Evolutionary conservation across 1,140 invertebrate genomes (phyloP).

Genomic region (Heterodera schachtii): DNA sequence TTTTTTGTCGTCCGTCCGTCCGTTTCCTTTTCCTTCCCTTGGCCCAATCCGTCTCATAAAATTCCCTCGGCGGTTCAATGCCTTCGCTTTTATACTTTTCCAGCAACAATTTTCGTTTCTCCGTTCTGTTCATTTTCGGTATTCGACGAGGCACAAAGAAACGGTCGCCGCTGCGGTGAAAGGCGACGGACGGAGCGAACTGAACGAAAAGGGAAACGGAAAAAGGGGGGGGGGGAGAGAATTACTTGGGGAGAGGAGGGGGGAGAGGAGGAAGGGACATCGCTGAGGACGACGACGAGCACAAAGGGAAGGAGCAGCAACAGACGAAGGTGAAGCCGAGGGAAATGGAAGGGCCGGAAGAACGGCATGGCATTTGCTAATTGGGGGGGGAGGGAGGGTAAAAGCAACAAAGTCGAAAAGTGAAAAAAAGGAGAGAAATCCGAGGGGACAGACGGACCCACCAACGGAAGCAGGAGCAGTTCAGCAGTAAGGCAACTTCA

Average conservation of each 20-base stretch:
- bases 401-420: not conserved
- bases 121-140: constrained; percentile 38
- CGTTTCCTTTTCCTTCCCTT: not conserved
- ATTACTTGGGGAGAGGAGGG: not conserved
- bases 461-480: too few species aligned
- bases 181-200: not conserved
- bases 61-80: not conserved
- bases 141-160: constrained; percentile 42
- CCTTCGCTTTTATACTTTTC: constrained; percentile 20
- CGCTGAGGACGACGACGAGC: not conserved
- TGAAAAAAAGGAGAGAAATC: too few species aligned
- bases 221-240: not conserved
- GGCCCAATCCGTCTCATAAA: constrained; percentile 20
- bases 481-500: not conserved
- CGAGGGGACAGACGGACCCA: too few species aligned
- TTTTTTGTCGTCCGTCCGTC: constrained; percentile 1
- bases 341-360: not conserved
- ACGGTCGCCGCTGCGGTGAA: constrained; percentile 32
- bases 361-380: not conserved
- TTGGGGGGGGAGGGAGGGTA: not conserved
- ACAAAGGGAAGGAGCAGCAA: not conserved
- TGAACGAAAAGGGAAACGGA: not conserved
- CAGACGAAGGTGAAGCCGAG: not conserved
- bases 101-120: constrained; percentile 28
- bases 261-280: not conserved